Base-by-base conservation (phyloP, 2,888 invertebrate genomes). In the Harpalus rubripes region DNA sequence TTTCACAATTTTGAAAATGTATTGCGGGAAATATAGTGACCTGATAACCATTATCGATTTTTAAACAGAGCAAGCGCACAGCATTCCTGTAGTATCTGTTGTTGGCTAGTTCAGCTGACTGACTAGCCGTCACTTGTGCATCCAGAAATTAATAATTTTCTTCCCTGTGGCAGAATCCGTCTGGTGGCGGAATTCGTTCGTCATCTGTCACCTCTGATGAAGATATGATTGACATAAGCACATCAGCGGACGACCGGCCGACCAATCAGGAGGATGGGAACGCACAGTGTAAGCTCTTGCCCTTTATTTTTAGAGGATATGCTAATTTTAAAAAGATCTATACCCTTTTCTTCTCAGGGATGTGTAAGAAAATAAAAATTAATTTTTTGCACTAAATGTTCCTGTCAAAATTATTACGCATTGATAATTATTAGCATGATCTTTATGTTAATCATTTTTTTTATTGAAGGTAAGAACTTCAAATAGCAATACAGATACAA, bases 181-280 rank as follows among this genome's bases (percentile, higher is more conserved):
- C 87, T 78, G 86, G 86, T 58, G 89, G 89, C 88, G 89, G 88
- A 59, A 86, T 87, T 32, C 89, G 88, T 86, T 89, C 89, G 85
- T 88, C 90, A 83, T 90, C 91, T 56, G 89, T 91, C 85, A 91
- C 91, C 88, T 91, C 92, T 68, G 94, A 94, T 90, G 94, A 94
- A 90, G 94, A 94, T 89, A 94, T 94, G 94, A 93, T 94, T 87
- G 94, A 94, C 90, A 94, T 94, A 87, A 93, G 93, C 78, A 94
- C 94, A 86, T 91, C 93, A 84, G 93, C 91, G 85, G 88, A 87
- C 78, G 88, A 88, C 88, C 81, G 88, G 87, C 85, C 88, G 87
- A 59, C 85, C 87, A 32, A 87, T 87, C 8, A 87, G 88, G 88
- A 89, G 16, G 90, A 91, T 85, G 89, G 89, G 16, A 87, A 89